phyloP scores from a whole-genome alignment of 2,888 invertebrate genomes.

The Bembecia ichneumoniformis region DNA sequence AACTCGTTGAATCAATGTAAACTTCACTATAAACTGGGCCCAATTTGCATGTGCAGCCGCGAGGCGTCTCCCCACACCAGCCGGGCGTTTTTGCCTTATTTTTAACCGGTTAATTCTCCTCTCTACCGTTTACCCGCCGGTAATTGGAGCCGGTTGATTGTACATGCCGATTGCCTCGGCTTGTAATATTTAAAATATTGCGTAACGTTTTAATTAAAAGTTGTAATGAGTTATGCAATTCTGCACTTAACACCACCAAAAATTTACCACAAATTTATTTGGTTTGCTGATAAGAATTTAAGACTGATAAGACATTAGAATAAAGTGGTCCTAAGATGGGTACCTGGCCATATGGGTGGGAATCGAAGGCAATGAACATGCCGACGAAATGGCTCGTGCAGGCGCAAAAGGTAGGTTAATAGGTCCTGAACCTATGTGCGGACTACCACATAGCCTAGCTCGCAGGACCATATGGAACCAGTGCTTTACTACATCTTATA shows the following conservation, averaged over 20 bases:
- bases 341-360: no score
- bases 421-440: no score
- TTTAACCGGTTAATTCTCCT: not conserved
- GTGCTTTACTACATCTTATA: no score
- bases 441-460: no score
- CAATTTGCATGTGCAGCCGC: not conserved
- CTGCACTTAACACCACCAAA: slow-evolving; percentile 4
- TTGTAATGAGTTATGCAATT: not conserved
- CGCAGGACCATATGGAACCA: no score
- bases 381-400: no score
- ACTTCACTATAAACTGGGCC: not conserved
- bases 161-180: not conserved
- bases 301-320: no score
- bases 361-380: no score
- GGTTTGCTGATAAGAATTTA: no score
- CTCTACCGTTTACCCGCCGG: not conserved
- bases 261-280: not conserved
- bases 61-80: not conserved
- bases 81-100: not conserved
- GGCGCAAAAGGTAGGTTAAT: no score
- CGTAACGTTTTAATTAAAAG: not conserved
- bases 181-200: not conserved
- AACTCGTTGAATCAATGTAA: not conserved
- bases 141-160: not conserved
- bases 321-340: no score